Base-by-base conservation (phyloP, 2,797 vertebrate genomes). In the Dendrocincla fuliginosa region DNA sequence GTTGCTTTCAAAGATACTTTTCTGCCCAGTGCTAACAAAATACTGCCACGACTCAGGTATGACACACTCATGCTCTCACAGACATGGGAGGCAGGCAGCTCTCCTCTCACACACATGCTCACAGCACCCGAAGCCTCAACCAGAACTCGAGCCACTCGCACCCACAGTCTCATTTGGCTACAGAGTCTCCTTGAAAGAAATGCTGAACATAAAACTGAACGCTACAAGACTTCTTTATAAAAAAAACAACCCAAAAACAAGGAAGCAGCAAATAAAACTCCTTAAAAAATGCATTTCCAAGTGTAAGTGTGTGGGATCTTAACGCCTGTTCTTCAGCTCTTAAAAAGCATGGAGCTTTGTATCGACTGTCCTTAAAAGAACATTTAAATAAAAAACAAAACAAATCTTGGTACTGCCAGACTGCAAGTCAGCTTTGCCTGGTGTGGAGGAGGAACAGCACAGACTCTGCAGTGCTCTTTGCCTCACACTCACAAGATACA, bases 311-410 rank as follows among this genome's bases (percentile, higher is more conserved):
- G 91, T 86, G 85, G 87, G 87, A 91, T 57, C 67, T 35, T 70
- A 89, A 87, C 20, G 23, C 93, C 95, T 84, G 90, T 89, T 95
- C 89, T 93, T 74, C 47, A 93, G 85, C 96, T 96, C 94, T 91
- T 75, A 44, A 81, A 86, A 96, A 96, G 95, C 94, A 67, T 0
- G 37, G 91, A 90, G 93, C 90, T 94, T 93, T 75, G 25, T 53
- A 85, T 49, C 3, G 82, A 90, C 96, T 84, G 96, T 97, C 90
- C 96, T 97, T 77, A 89, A 90, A 92, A 95, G 92, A 97, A 97
- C 93, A 90, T 94, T 95, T 96, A 93, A 95, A 97, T 94, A 64
- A 73, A 92, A 94, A 95, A 22, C 35, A 55, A 59, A 81, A 77
- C 79, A 84, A 37, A 81, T 44, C 70, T 65, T 91, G 89, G 65